Evolutionary conservation across 2,797 vertebrate genomes (phyloP), one percentile per base, ranked within the genome.

Genomic region (Nyctibius grandis): DNA sequence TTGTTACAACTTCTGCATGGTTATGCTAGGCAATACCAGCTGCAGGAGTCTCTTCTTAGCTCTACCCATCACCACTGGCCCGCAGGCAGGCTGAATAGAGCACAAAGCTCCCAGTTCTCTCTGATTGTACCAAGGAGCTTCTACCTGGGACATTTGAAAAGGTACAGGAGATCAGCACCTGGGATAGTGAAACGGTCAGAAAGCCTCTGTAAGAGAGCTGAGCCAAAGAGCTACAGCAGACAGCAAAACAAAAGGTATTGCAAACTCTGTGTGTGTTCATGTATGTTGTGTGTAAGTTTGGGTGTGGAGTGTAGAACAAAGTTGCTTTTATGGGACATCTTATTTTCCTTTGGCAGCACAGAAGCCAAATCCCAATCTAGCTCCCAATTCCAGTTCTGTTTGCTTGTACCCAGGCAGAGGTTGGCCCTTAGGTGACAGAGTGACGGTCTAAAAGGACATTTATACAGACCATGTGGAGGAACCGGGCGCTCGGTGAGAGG

Each of bases 401-500:
- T 22, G 34, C 38, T 61, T 36, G 42, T 12, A 18, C 6, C 15
- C 3, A 2, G 29, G 78, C 47, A 25, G 54, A 48, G 31, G 21
- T 18, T 4, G 1, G 63, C 48, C 47, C 31, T 86, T 7, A 29
- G 56, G 29, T 15, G 48, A 15, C 63, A 63, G 31, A 47, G 20
- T 8, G 53, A 47, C 20, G 5, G 8, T 33, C n/a, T 51, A 18
- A 61, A 56, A 57, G 11, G 19, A 38, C 19, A 34, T 5, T n/a
- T 48, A 8, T 75, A 17, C 18, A 42, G n/a, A 31, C 5, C 25
- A 5, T 0, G 2, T 21, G 47, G 29, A 74, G 56, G 29, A 73
- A 1, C 20, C 3, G 4, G 16, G 29, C 0, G 0, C 21, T 20
- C 5, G 1, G 8, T 5, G 20, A 18, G 28, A 33, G 25, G 31